Evolutionary conservation across 2,113 vertebrate species (phyloP), one percentile per base, ranked within the genome.

Genomic region (Diglossa brunneiventris): DNA sequence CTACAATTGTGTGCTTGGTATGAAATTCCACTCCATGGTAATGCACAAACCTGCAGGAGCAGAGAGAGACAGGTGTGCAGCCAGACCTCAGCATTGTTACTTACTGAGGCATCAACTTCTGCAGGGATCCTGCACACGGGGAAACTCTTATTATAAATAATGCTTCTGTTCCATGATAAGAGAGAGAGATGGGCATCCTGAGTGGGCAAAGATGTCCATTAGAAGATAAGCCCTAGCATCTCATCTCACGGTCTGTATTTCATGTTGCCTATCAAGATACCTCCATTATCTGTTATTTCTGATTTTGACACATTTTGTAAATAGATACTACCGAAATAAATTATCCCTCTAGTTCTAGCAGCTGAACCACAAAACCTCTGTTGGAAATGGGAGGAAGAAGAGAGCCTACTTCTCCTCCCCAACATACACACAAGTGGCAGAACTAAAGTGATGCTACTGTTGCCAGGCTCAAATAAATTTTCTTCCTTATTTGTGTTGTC

Each of bases 1-100:
- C 21, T 31, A 21, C 1, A 0, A 13, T 72, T 44, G 21, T 31
- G 11, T 73, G 11, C 13, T 73, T 28, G 16, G 64, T 30, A 73
- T 21, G 15, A 4, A 62, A 46, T 62, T 61, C 52, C 44, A 39
- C 6, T 11, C 4, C 27, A 49, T 0, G 0, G 1, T 75, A 58
- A 10, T 24, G 31, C 42, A 30, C 31, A 47, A 10, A 89, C 11
- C 58, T 37, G 17, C 10, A 8, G 1, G 18, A 55, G 21, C 22
- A 56, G 44, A 24, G 30, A 67, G 35, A 30, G 9, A 24, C 3
- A 3, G 5, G 3, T 1, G 8, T 11, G 26, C 7, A 37, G 5
- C 21, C 35, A 88, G 33, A 28, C 10, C 52, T 35, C 69, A 15
- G 41, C 26, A 35, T 7, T 39, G 28, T 18, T 84, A 5, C 58